Evolutionary conservation across 2,888 invertebrate genomes (phyloP), one percentile per base, ranked within the genome.

Genomic region (Lepidochrysops patricia): DNA sequence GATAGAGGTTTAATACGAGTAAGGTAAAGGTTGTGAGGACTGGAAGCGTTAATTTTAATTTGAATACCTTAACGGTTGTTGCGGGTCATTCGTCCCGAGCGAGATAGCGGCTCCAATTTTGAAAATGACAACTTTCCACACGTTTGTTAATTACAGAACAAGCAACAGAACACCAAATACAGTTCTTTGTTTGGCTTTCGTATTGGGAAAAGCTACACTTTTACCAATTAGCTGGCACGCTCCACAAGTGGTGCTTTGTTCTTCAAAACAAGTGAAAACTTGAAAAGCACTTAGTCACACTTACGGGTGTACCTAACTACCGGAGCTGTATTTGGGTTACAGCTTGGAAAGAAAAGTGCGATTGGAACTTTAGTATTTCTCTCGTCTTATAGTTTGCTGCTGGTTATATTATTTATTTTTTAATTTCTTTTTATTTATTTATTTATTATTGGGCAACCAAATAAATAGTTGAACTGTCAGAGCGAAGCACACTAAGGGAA

Each of bases 151-250:
- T 54, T 54, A 15, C 4, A 9, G 2, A 49, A 25, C 19, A 19
- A 54, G 13, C 52, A 9, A 6, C 54, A 29, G 19, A 32, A 54
- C 12, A 27, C 4, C 7, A 43, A 19, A 43, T 19, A 70, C 72
- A 74, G 74, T 79, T 70, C 65, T 78, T 74, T 84, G 79, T 87
- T 87, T 84, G 76, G 61, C 67, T 69, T 84, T 80, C 79, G 72
- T 76, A 79, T 80, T 76, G 73, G 67, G 77, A 78, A 83, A 80
- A 82, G 76, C 78, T 76, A 78, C 76, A 85, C 85, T 89, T 87
- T 88, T 88, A 85, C 88, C 84, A 86, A 88, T 88, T 88, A 86
- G 74, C 72, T 73, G 65, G 75, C 80, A 77, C 79, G 80, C 76
- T 70, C 74, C 69, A 79, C 77, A 84, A 72, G 68, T 68, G 64